Conservation (phyloP, 2,113 vertebrate genomes). For the Chaetodon auriga region DNA sequence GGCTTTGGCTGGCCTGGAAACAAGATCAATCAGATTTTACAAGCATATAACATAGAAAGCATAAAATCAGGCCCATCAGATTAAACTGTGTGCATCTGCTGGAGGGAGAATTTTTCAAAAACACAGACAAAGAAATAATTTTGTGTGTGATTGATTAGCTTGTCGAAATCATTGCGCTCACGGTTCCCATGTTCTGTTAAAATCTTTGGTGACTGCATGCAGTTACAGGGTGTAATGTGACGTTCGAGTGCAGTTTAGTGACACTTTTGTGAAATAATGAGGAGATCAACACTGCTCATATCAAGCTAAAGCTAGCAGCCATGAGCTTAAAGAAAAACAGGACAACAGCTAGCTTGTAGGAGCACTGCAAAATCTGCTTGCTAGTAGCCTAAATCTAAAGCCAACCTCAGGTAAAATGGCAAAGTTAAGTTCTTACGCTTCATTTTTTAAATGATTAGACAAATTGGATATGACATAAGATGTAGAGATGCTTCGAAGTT, state of each 20-base stretch:
- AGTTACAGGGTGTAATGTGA: background rate
- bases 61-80: background rate
- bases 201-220: constrained; percentile 20
- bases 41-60: accelerated
- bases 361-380: too few relatives aligned
- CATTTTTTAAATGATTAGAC: too few relatives aligned
- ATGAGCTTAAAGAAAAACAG: too few relatives aligned
- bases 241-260: constrained; percentile 23
- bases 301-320: too few relatives aligned
- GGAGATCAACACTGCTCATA: background rate
- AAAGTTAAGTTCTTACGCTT: too few relatives aligned
- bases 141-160: background rate
- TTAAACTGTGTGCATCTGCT: background rate
- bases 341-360: too few relatives aligned
- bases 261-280: background rate
- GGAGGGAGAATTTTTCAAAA: background rate
- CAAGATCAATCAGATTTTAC: background rate
- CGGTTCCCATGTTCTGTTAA: background rate
- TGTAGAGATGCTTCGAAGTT: background rate
- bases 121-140: background rate
- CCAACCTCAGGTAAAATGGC: too few relatives aligned
- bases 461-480: too few relatives aligned
- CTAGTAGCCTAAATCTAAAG: too few relatives aligned
- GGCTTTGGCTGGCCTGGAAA: constrained; percentile 34
- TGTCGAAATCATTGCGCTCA: too few relatives aligned